These are phyloP conservation scores for Heliconius ismenius DNA, from an alignment of 2,888 invertebrate species.

Conservation along the genomic window DNA sequence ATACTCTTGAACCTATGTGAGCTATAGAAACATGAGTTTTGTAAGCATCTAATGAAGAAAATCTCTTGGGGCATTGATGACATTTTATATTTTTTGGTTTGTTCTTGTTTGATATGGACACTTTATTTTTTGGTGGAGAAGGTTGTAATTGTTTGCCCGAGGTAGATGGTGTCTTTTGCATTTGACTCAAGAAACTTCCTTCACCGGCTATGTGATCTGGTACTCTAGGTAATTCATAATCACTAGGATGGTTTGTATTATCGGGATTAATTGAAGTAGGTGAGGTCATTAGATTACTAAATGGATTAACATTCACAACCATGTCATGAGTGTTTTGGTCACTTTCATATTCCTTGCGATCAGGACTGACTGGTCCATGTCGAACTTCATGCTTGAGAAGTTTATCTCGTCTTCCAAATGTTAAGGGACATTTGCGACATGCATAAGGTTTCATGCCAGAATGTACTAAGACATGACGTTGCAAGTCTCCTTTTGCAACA, in stretches of 20 bases:
- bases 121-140: constrained; percentile 66
- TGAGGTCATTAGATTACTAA: constrained; percentile 75
- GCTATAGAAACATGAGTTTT: constrained; percentile 79
- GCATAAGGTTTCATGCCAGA: constrained; percentile 85
- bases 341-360: constrained; percentile 60
- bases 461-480: constrained; percentile 85
- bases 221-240: constrained; percentile 75
- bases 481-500: constrained; percentile 85
- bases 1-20: constrained; percentile 80
- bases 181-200: constrained; percentile 70
- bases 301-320: constrained; percentile 84
- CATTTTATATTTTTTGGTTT: constrained; percentile 79
- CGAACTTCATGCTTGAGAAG: constrained; percentile 84
- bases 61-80: constrained; percentile 77
- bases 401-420: constrained; percentile 87
- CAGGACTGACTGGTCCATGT: constrained; percentile 75
- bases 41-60: constrained; percentile 76
- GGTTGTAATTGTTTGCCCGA: constrained; percentile 57
- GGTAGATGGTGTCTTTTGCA: constrained; percentile 62
- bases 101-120: constrained; percentile 61
- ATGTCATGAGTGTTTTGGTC: constrained; percentile 76
- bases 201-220: constrained; percentile 80
- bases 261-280: constrained; percentile 60
- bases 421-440: constrained; percentile 84
- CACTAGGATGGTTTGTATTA: constrained; percentile 50